These are phyloP conservation scores for Halcyon chelicuti DNA, from an alignment of 2,797 vertebrate genomes.

Conservation along the genomic window DNA sequence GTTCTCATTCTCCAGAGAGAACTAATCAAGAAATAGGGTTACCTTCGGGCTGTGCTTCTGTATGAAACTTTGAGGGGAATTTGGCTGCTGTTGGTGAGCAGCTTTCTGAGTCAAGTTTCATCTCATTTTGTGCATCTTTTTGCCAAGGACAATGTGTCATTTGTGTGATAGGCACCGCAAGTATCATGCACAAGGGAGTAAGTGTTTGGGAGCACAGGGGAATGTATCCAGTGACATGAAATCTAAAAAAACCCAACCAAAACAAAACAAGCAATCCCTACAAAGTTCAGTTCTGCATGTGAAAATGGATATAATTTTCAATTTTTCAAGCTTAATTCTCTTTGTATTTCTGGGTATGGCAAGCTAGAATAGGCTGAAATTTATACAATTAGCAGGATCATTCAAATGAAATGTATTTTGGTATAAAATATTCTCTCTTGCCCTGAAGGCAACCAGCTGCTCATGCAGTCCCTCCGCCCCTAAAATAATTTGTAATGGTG, in stretches of 20 bases:
- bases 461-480: neutral
- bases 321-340: neutral
- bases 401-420: neutral
- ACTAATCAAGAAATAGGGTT: neutral
- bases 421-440: neutral
- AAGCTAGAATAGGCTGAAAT: neutral
- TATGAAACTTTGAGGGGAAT: neutral
- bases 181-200: neutral
- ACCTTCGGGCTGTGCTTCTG: neutral
- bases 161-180: neutral
- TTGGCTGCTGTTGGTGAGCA: conserved; percentile 1
- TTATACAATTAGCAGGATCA: neutral
- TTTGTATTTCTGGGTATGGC: neutral
- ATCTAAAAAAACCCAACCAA: no score
- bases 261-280: neutral
- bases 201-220: neutral
- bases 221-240: neutral
- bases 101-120: neutral
- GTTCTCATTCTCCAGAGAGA: neutral
- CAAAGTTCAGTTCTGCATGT: neutral
- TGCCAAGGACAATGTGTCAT: neutral
- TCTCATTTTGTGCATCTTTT: neutral
- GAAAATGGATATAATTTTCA: neutral
- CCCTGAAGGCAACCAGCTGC: neutral
- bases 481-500: neutral